These are phyloP conservation scores for Oxytorus armatus DNA, from an alignment of 2,888 invertebrate genomes.

Conservation along the genomic window DNA sequence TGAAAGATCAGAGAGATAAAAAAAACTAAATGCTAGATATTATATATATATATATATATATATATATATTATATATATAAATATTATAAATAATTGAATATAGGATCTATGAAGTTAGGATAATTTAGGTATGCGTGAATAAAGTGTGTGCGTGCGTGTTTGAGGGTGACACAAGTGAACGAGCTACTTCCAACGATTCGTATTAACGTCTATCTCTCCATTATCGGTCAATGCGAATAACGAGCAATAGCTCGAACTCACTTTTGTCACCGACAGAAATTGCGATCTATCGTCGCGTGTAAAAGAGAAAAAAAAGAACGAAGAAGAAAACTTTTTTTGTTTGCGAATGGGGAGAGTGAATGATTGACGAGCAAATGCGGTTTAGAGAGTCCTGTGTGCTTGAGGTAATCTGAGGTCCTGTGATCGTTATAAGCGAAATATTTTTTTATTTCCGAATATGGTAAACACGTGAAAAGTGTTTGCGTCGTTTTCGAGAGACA, in stretches of 20 bases:
- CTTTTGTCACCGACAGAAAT: constrained; percentile 26
- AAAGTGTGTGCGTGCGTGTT: constrained; percentile 30
- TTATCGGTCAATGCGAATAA: constrained; percentile 33
- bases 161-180: constrained; percentile 42
- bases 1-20: constrained; percentile 67
- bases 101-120: constrained; percentile 82
- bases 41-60: constrained; percentile 78
- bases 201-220: constrained; percentile 42
- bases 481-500: constrained; percentile 71
- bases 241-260: constrained; percentile 30
- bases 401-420: constrained; percentile 85
- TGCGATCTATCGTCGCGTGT: constrained; percentile 54
- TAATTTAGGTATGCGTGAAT: constrained; percentile 64
- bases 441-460: constrained; percentile 84
- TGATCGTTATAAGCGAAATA: constrained; percentile 85
- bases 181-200: constrained; percentile 44
- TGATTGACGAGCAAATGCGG: constrained; percentile 66
- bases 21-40: constrained; percentile 83
- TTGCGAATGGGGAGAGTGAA: constrained; percentile 48
- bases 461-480: constrained; percentile 75
- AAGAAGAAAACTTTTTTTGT: constrained; percentile 30
- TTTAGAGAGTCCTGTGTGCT: constrained; percentile 79
- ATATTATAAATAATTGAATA: constrained; percentile 84
- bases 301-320: constrained; percentile 48
- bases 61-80: constrained; percentile 80